These are phyloP conservation scores for Prochilodus magdalenae DNA, from an alignment of 2,113 vertebrate species.

Conservation along the genomic window DNA sequence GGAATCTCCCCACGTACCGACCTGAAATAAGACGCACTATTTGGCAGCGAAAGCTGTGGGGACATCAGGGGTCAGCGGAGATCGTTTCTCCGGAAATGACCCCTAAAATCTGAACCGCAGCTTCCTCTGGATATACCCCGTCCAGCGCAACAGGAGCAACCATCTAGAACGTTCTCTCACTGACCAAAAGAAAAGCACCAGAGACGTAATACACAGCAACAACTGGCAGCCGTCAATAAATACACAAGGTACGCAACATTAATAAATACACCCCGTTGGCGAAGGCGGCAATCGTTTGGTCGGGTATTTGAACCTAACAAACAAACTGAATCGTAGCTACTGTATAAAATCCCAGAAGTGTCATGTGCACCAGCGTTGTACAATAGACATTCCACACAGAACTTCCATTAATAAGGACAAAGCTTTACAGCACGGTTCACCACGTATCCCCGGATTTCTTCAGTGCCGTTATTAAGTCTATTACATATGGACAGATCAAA, in stretches of 20 bases:
- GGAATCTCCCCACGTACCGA: slow-evolving; percentile 48
- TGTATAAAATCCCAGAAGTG: slow-evolving; percentile 51
- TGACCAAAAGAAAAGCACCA: slow-evolving; percentile 19
- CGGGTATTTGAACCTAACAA: no score
- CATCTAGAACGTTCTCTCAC: slow-evolving; percentile 42
- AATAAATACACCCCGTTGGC: slow-evolving; percentile 70
- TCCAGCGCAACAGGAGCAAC: slow-evolving; percentile 50
- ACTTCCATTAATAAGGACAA: slow-evolving; percentile 35
- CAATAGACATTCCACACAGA: slow-evolving; percentile 39
- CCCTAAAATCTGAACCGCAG: slow-evolving; percentile 55
- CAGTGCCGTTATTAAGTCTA: slow-evolving; percentile 17
- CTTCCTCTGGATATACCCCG: slow-evolving; percentile 49
- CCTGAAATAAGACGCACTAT: slow-evolving; percentile 40
- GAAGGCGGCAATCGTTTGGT: no score
- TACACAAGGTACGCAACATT: slow-evolving; percentile 32
- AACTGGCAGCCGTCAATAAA: slow-evolving; percentile 27
- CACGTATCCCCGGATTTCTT: slow-evolving; percentile 24
- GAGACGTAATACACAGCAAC: slow-evolving; percentile 46
- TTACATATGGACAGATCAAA: slow-evolving; percentile 39
- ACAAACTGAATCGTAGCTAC: slow-evolving; percentile 1
- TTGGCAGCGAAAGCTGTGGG: slow-evolving; percentile 64
- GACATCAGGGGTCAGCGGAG: slow-evolving; percentile 54
- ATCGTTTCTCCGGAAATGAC: slow-evolving; percentile 63
- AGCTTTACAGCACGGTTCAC: slow-evolving; percentile 34
- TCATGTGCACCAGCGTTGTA: slow-evolving; percentile 43